phyloP scores from a whole-genome alignment of 2,113 vertebrate species.

The Aplodontia rufa region DNA sequence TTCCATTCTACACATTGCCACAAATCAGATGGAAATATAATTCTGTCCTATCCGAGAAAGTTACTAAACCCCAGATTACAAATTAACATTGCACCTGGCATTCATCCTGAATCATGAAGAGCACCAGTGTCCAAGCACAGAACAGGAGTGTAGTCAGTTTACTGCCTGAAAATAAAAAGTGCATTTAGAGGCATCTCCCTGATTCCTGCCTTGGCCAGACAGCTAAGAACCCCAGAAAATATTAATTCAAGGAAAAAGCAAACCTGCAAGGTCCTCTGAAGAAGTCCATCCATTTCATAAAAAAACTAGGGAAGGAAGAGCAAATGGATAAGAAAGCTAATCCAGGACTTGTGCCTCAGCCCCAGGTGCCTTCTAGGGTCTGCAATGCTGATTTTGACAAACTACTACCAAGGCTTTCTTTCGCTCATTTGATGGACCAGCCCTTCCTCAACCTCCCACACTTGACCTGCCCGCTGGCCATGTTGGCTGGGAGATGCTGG shows the following conservation, averaged over 20 bases:
- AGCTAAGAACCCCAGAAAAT: neutral
- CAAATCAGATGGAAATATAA: neutral
- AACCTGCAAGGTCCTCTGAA: neutral
- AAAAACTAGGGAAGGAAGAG: neutral
- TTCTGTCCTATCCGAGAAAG: neutral
- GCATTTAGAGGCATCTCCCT: neutral
- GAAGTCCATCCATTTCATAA: neutral
- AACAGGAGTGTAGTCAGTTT: neutral
- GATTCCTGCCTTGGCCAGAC: neutral
- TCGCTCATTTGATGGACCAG: neutral
- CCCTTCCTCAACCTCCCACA: rapidly evolving
- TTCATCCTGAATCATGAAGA: neutral
- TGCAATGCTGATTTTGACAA: neutral
- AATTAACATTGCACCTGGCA: neutral
- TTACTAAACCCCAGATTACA: neutral
- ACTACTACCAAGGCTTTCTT: neutral
- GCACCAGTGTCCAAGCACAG: neutral
- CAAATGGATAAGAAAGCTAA: neutral
- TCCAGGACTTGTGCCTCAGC: neutral
- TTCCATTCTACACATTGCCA: neutral
- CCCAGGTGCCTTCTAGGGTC: neutral
- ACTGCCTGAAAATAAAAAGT: neutral
- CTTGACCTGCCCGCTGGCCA: neutral
- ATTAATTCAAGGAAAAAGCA: neutral
- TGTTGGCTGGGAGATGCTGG: neutral